These are phyloP conservation scores for Cyclophora albipunctata DNA, from an alignment of 2,888 invertebrate genomes.

Conservation along the genomic window DNA sequence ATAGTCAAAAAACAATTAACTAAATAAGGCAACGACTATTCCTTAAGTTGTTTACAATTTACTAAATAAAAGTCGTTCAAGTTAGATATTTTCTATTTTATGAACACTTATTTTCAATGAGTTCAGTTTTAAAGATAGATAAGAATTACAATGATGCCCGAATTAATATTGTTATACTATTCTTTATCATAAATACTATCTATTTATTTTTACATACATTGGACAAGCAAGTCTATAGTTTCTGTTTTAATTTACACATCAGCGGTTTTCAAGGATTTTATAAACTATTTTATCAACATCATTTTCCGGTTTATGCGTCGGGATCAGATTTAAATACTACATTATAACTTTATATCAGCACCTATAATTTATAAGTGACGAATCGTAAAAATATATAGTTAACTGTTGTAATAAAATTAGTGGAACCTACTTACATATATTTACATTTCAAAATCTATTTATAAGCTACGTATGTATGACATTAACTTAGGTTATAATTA, in stretches of 20 bases:
- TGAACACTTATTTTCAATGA: constrained; percentile 6
- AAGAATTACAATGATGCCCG: no score
- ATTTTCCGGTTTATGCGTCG: no score
- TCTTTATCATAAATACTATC: no score
- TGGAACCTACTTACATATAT: constrained; percentile 30
- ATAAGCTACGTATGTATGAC: constrained; percentile 35
- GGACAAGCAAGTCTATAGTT: no score
- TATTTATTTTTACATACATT: no score
- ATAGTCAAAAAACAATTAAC: constrained; percentile 72
- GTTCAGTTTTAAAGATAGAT: constrained; percentile 7
- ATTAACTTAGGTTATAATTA: constrained; percentile 34
- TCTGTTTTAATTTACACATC: no score
- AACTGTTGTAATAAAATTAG: constrained; percentile 13
- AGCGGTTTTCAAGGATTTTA: no score
- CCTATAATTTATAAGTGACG: constrained; percentile 10
- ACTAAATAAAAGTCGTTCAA: constrained; percentile 25
- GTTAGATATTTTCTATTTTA: constrained; percentile 1
- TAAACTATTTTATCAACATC: no score
- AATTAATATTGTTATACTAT: no score
- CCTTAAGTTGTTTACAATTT: constrained; percentile 60
- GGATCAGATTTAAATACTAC: constrained; percentile 1
- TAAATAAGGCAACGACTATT: constrained; percentile 76
- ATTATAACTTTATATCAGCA: constrained; percentile 5
- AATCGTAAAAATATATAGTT: constrained; percentile 11
- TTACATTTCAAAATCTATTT: constrained; percentile 42